Percentiles rank a stretch among this genome's conserved stretches.
Conservation (phyloP, 2,113 vertebrate species). For the Sebastes schlegelii region DNA sequence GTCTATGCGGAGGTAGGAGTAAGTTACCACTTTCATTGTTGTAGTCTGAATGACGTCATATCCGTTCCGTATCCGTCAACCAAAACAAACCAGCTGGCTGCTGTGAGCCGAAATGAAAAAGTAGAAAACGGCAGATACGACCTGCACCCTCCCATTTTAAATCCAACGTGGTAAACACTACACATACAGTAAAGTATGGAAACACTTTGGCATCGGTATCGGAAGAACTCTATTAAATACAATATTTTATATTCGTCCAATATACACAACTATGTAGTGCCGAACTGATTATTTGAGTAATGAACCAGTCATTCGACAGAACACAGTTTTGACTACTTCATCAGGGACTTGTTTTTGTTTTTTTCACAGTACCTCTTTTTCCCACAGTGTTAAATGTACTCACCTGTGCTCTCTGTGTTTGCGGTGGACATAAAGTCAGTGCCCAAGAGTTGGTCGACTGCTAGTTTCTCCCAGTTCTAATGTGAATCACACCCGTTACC, state of each 20-base stretch:
- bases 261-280: neutral
- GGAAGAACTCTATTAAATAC: neutral
- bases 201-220: too few species aligned
- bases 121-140: too few species aligned
- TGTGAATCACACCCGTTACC: neutral
- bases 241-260: neutral
- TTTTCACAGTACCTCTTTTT: neutral
- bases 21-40: too few species aligned
- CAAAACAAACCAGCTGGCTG: too few species aligned
- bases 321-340: neutral
- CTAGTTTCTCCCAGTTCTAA: neutral
- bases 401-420: neutral
- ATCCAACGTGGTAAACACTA: too few species aligned
- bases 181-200: too few species aligned
- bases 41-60: too few species aligned
- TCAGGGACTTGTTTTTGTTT: neutral
- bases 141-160: too few species aligned
- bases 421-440: neutral
- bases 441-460: too few species aligned
- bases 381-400: neutral
- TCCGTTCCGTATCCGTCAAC: too few species aligned
- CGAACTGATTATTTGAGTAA: neutral
- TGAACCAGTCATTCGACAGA: neutral
- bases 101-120: too few species aligned
- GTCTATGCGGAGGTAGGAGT: too few species aligned